Conservation (phyloP, 2,888 invertebrate genomes). For the Caenorhabditis sp. region DNA sequence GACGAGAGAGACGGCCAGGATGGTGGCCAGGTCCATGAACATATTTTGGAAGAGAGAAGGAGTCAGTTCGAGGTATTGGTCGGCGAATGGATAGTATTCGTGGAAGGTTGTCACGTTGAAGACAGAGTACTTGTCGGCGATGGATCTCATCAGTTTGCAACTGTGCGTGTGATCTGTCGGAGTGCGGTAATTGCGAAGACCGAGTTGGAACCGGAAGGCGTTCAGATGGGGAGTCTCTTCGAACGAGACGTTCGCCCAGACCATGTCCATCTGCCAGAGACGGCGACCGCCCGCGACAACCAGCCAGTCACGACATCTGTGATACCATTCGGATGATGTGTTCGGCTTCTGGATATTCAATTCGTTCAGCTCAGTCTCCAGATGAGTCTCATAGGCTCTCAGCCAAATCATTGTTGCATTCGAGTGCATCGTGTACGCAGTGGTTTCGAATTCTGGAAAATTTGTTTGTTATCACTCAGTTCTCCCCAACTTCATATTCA, state of each 20-base stretch:
- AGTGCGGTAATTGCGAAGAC: slow-evolving; percentile 80
- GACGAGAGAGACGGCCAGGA: slow-evolving; percentile 95
- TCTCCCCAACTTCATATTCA: too few relatives aligned
- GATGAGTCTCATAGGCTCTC: slow-evolving; percentile 77
- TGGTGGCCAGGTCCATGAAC: slow-evolving; percentile 92
- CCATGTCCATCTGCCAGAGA: slow-evolving; percentile 82
- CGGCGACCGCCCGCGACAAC: slow-evolving; percentile 80
- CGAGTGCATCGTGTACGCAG: slow-evolving; percentile 79
- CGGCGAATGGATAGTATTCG: slow-evolving; percentile 96
- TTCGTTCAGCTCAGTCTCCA: slow-evolving; percentile 71
- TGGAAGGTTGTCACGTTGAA: slow-evolving; percentile 94
- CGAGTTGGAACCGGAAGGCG: slow-evolving; percentile 82
- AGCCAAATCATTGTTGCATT: slow-evolving; percentile 83
- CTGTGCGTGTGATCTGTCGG: slow-evolving; percentile 83
- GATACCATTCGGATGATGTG: slow-evolving; percentile 77
- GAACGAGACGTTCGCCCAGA: slow-evolving; percentile 71
- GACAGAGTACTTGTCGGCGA: slow-evolving; percentile 66
- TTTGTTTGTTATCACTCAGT: too few relatives aligned
- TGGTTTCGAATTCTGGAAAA: slow-evolving; percentile 73
- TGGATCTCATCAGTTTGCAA: slow-evolving; percentile 79
- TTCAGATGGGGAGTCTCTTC: slow-evolving; percentile 61
- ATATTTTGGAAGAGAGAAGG: slow-evolving; percentile 86
- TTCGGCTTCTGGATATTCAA: slow-evolving; percentile 74
- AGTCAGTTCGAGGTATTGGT: slow-evolving; percentile 84
- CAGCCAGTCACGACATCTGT: slow-evolving; percentile 80